A percentile compares a stretch with the other conserved stretches of the same genome.
Evolutionary conservation across 1,140 invertebrate genomes (phyloP).

Genomic region (Olivierus martensii): DNA sequence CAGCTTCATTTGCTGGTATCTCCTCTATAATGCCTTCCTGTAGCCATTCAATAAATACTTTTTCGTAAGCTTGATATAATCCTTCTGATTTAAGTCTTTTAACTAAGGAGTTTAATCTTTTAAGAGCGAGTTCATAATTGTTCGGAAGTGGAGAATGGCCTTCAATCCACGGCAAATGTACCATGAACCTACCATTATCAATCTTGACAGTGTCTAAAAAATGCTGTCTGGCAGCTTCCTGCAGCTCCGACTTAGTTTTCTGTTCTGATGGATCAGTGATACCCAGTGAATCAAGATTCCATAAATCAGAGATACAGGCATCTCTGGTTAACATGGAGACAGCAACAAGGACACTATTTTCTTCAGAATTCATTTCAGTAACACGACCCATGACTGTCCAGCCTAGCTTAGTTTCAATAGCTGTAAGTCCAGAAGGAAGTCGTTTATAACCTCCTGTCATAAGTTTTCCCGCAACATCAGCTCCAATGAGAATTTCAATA

Average conservation of each 20-base stretch:
- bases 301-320: slow-evolving; percentile 24
- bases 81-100: slow-evolving; percentile 19
- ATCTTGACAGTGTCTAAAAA: slow-evolving; percentile 23
- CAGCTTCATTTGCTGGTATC: slow-evolving; percentile 17
- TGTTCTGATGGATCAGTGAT: slow-evolving; percentile 26
- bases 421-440: not conserved
- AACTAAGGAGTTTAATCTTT: slow-evolving; percentile 14
- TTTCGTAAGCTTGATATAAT: slow-evolving; percentile 23
- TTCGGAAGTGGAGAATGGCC: slow-evolving; percentile 20
- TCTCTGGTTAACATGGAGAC: slow-evolving; percentile 17
- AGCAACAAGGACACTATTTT: not conserved
- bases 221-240: slow-evolving; percentile 20
- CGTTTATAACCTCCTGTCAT: not conserved
- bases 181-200: slow-evolving; percentile 22
- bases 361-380: too few relatives aligned
- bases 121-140: slow-evolving; percentile 19
- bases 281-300: slow-evolving; percentile 28
- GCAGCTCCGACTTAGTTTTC: slow-evolving; percentile 14
- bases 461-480: slow-evolving; percentile 1
- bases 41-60: slow-evolving; percentile 24
- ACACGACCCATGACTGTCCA: not conserved
- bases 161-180: slow-evolving; percentile 24
- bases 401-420: slow-evolving; percentile 5
- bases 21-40: slow-evolving; percentile 24
- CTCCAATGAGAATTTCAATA: slow-evolving; percentile 1